These are phyloP conservation scores for Petaurus breviceps DNA, from an alignment of 2,113 vertebrate species.

Conservation along the genomic window DNA sequence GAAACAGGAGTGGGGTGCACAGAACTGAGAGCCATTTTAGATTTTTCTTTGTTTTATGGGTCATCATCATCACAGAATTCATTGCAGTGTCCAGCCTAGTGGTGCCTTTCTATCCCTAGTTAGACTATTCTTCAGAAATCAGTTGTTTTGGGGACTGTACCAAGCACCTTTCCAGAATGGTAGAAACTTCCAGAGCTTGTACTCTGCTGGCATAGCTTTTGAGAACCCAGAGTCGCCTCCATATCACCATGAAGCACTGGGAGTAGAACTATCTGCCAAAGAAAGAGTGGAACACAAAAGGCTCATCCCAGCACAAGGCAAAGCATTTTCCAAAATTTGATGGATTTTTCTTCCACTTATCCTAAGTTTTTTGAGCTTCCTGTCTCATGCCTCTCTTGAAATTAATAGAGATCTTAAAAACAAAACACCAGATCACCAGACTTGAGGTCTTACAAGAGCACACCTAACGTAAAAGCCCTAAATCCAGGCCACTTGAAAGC, in stretches of 20 bases:
- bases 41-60: background rate
- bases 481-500: background rate
- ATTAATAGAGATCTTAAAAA: background rate
- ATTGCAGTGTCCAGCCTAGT: background rate
- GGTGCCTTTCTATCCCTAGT: background rate
- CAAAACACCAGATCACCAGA: background rate
- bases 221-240: background rate
- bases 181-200: background rate
- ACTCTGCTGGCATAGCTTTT: background rate
- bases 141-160: background rate
- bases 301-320: background rate
- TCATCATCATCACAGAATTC: background rate
- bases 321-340: accelerated
- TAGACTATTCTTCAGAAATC: background rate
- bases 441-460: background rate
- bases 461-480: background rate
- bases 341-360: background rate
- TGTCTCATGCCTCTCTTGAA: background rate
- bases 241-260: background rate
- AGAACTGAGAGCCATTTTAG: background rate
- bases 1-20: background rate
- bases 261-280: background rate
- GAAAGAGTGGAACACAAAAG: background rate
- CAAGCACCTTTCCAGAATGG: background rate
- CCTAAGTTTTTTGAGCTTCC: background rate